A percentile compares a stretch with the other conserved stretches of the same genome.
Evolutionary conservation across 1,140 invertebrate genomes (phyloP).

Genomic region (Aleiodes sp.): DNA sequence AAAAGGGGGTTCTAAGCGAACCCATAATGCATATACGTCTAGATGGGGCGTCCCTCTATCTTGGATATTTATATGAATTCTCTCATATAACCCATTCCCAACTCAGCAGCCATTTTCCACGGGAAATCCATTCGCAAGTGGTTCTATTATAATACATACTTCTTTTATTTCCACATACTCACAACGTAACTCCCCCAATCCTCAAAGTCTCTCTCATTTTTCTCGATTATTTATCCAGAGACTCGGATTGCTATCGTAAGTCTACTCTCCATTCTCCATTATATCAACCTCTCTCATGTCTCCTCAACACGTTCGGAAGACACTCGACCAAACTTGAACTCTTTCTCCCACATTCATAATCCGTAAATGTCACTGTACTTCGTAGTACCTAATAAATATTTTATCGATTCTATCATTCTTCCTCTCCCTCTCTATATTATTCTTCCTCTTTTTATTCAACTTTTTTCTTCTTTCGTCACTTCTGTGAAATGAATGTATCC

Average conservation of each 20-base stretch:
- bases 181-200: not conserved
- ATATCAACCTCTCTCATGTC: not conserved
- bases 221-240: not conserved
- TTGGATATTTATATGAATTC: conserved; percentile 12
- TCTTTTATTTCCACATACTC: not conserved
- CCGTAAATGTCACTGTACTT: too few relatives aligned
- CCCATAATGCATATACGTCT: conserved; percentile 6
- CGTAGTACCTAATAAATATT: too few relatives aligned
- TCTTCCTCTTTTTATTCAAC: too few relatives aligned
- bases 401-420: too few relatives aligned
- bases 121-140: conserved; percentile 10
- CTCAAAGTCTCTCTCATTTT: not conserved
- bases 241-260: not conserved
- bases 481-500: not conserved
- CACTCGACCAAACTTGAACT: too few relatives aligned
- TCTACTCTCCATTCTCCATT: not conserved
- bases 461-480: conserved; percentile 19
- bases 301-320: not conserved
- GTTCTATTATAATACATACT: not conserved
- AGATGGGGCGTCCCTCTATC: conserved; percentile 4
- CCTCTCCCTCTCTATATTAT: too few relatives aligned
- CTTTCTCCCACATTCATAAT: too few relatives aligned
- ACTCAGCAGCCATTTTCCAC: not conserved
- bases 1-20: not conserved
- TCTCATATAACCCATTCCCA: not conserved